Percentiles rank a stretch among this genome's conserved stretches.
These are phyloP conservation scores for Anolis sagrei DNA, from an alignment of 2,113 vertebrate genomes.

Conservation along the genomic window DNA sequence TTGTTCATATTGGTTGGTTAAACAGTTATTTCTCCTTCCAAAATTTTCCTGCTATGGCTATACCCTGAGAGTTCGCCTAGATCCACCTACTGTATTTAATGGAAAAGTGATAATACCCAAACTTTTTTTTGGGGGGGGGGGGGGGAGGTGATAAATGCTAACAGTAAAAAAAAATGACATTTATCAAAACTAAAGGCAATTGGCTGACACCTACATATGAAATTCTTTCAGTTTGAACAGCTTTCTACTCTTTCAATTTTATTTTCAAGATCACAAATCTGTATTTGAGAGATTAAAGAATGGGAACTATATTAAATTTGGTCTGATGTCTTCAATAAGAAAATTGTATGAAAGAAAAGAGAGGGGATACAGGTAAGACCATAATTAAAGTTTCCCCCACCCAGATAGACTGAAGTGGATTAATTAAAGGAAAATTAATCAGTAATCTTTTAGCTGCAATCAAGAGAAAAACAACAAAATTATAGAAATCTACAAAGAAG, in stretches of 20 bases:
- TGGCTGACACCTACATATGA: neutral
- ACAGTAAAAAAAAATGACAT: neutral
- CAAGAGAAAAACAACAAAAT: neutral
- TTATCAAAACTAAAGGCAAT: neutral
- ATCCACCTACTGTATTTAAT: neutral
- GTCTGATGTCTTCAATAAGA: neutral
- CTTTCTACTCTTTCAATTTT: neutral
- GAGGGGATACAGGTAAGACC: neutral
- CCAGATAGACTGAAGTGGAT: neutral
- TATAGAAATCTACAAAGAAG: neutral
- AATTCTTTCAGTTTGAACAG: neutral
- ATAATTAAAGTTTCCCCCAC: neutral
- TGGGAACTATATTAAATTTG: neutral
- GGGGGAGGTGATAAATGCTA: neutral
- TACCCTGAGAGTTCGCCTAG: neutral
- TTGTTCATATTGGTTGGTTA: neutral
- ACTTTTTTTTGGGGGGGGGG: neutral
- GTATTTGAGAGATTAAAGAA: neutral
- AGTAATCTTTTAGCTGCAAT: neutral
- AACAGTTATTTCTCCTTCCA: neutral
- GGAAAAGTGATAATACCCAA: neutral
- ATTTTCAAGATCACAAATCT: neutral
- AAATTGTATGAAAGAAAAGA: neutral
- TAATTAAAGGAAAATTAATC: neutral
- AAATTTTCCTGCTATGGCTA: too few relatives aligned